These are phyloP conservation scores for Orchesella cincta DNA, from an alignment of 1,140 invertebrate genomes.

Conservation along the genomic window DNA sequence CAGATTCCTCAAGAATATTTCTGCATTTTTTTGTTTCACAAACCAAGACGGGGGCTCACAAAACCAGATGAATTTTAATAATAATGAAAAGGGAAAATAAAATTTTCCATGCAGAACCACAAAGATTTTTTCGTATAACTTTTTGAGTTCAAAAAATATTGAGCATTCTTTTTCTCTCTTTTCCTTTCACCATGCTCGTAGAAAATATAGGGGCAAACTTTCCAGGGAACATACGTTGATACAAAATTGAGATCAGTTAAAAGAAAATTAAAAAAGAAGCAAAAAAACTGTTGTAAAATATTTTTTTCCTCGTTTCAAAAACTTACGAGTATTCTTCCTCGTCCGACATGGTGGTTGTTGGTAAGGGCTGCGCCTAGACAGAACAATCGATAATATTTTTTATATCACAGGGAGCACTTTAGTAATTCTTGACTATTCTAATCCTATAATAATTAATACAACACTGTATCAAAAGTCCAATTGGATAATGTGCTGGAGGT, in stretches of 20 bases:
- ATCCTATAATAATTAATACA: too few relatives aligned
- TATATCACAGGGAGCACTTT: too few relatives aligned
- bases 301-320: not conserved
- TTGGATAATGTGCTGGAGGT: too few relatives aligned
- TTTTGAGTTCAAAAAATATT: too few relatives aligned
- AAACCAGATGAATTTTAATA: not conserved
- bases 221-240: not conserved
- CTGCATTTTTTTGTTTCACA: not conserved
- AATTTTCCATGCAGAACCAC: not conserved
- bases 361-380: constrained; percentile 10
- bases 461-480: too few relatives aligned
- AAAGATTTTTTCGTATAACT: too few relatives aligned
- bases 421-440: too few relatives aligned
- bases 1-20: not conserved
- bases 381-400: too few relatives aligned
- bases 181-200: too few relatives aligned
- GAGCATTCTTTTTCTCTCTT: too few relatives aligned
- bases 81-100: not conserved
- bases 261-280: not conserved
- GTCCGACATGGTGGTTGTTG: constrained; percentile 10
- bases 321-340: constrained; percentile 26
- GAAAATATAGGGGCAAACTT: not conserved
- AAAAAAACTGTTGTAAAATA: not conserved
- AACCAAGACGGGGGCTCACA: not conserved
- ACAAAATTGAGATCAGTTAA: not conserved